Evolutionary conservation across 2,888 invertebrate species (phyloP).

Genomic region (Machimus atricapillus): DNA sequence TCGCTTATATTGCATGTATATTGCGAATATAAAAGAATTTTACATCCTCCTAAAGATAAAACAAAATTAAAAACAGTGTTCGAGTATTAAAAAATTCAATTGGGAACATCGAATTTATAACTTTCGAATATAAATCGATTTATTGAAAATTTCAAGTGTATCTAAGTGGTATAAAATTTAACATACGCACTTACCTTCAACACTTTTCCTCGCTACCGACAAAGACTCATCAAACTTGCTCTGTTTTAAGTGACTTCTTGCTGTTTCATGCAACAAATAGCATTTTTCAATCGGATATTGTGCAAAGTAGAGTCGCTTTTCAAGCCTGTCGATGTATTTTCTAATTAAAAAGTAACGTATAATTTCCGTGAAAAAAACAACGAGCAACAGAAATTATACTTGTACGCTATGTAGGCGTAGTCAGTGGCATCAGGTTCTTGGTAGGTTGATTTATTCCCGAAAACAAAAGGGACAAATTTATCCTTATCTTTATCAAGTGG

Average conservation of each 20-base stretch:
- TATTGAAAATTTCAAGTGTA: too few species aligned
- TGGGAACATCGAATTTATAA: too few species aligned
- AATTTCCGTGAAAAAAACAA: background rate
- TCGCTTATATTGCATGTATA: background rate
- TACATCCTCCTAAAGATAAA: too few species aligned
- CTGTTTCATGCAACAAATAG: slow-evolving; percentile 43
- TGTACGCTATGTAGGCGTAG: slow-evolving; percentile 50
- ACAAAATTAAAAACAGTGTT: too few species aligned
- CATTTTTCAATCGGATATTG: slow-evolving; percentile 45
- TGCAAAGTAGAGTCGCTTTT: slow-evolving; percentile 34
- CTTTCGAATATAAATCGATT: too few species aligned
- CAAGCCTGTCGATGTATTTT: background rate
- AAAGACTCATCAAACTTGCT: slow-evolving; percentile 43
- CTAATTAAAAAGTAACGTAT: background rate
- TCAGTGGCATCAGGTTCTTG: slow-evolving; percentile 51
- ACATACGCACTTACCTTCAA: slow-evolving; percentile 31
- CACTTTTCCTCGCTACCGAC: slow-evolving; percentile 35
- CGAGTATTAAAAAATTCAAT: too few species aligned
- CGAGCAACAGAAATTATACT: slow-evolving; percentile 48
- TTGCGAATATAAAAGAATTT: background rate
- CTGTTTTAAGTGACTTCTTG: slow-evolving; percentile 37
- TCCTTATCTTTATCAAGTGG: slow-evolving; percentile 39
- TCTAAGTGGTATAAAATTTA: background rate
- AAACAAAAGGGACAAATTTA: slow-evolving; percentile 49
- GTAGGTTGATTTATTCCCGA: slow-evolving; percentile 55